phyloP scores from a whole-genome alignment of 2,797 vertebrate genomes.

The Leuciscus waleckii region DNA sequence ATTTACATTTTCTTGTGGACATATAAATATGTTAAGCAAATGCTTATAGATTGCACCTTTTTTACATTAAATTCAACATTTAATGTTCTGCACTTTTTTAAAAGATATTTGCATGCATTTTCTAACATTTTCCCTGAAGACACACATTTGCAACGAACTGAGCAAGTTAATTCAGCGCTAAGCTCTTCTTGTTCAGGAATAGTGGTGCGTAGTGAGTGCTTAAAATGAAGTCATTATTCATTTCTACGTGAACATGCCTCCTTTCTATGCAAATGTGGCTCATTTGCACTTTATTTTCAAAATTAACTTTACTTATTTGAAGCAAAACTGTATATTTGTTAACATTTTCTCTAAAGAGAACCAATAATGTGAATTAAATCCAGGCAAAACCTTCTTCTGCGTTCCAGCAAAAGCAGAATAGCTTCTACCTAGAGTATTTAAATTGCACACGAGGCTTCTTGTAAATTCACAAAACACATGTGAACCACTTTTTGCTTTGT shows the following conservation, averaged over 20 bases:
- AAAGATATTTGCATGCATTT: not conserved
- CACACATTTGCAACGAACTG: not conserved
- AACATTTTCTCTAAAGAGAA: not conserved
- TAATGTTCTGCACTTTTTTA: not conserved
- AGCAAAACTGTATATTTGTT: not conserved
- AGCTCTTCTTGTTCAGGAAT: not conserved
- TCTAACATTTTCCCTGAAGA: not conserved
- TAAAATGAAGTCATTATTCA: not conserved
- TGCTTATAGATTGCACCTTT: not conserved
- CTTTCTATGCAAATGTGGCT: not conserved
- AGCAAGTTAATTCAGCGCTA: not conserved
- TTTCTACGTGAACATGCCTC: not conserved
- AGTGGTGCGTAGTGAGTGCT: not conserved
- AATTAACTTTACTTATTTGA: not conserved
- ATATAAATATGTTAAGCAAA: not conserved
- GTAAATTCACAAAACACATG: conserved; percentile 7
- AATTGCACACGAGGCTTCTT: conserved; percentile 1
- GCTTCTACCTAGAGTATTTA: not conserved
- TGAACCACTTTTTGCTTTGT: conserved; percentile 1
- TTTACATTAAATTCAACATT: not conserved
- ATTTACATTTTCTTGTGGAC: not conserved
- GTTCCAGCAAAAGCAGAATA: not conserved
- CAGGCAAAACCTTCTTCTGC: not conserved
- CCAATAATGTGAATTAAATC: not conserved
- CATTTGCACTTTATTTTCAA: not conserved